These are phyloP conservation scores for Eupithecia tripunctaria DNA, from an alignment of 2,888 invertebrate species.

Conservation along the genomic window DNA sequence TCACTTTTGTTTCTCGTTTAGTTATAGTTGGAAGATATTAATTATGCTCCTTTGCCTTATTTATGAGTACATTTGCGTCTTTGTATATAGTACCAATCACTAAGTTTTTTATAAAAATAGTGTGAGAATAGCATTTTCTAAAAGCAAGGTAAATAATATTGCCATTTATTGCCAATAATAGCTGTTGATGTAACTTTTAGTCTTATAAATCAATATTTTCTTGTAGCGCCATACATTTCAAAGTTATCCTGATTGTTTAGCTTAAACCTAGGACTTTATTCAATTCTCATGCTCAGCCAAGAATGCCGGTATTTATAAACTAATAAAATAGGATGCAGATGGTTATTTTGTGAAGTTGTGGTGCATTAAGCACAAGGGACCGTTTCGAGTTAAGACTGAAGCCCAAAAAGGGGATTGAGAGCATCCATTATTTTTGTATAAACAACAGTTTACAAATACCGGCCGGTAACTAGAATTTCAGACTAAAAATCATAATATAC, in stretches of 20 bases:
- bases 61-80: neutral
- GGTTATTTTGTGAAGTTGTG: neutral
- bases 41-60: slow-evolving; percentile 1
- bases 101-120: neutral
- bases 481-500: slow-evolving; percentile 30
- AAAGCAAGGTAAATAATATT: neutral
- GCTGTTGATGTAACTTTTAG: neutral
- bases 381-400: slow-evolving; percentile 1
- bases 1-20: neutral
- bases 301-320: slow-evolving; percentile 35
- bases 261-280: slow-evolving; percentile 35
- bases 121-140: neutral
- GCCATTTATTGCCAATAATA: neutral
- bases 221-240: slow-evolving; percentile 4
- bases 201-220: slow-evolving; percentile 2
- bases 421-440: slow-evolving; percentile 27
- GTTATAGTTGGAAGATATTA: neutral
- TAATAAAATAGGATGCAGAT: slow-evolving; percentile 16
- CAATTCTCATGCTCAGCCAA: slow-evolving; percentile 44
- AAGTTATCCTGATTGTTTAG: slow-evolving; percentile 22
- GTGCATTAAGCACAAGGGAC: neutral
- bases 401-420: slow-evolving; percentile 5
- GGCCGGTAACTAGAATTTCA: slow-evolving; percentile 36
- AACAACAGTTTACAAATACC: slow-evolving; percentile 34
- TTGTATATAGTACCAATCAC: neutral